These are phyloP conservation scores for Tympanuchus pallidicinctus DNA, from an alignment of 2,113 vertebrate genomes.

Conservation along the genomic window DNA sequence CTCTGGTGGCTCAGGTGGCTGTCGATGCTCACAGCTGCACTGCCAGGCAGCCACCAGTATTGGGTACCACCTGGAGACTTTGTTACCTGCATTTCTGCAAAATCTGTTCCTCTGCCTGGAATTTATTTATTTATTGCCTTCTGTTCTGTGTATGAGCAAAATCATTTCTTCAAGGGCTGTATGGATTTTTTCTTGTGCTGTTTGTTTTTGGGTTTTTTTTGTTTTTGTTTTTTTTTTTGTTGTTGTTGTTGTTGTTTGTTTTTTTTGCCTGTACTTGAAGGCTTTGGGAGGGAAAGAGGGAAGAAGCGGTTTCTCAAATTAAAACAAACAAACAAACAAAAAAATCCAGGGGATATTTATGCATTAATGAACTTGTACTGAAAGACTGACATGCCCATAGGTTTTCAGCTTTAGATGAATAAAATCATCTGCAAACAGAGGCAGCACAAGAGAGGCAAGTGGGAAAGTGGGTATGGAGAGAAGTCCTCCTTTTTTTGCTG, in stretches of 20 bases:
- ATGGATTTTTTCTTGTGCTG: not conserved
- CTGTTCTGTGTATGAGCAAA: not conserved
- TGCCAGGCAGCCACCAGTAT: not conserved
- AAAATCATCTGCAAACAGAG: not conserved
- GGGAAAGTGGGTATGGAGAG: not conserved
- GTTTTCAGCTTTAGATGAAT: not conserved
- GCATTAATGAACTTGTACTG: not conserved
- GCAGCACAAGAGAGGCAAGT: not conserved
- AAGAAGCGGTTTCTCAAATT: not conserved
- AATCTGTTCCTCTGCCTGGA: not conserved
- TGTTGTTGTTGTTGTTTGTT: not conserved
- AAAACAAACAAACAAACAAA: not conserved
- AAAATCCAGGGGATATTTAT: not conserved
- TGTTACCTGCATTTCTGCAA: not conserved
- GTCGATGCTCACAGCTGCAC: not conserved
- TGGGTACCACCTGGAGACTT: not conserved
- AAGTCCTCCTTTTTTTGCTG: not conserved
- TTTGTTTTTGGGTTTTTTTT: too few relatives aligned
- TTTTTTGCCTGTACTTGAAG: not conserved
- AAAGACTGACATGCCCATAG: not conserved
- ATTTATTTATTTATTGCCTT: constrained; percentile 2
- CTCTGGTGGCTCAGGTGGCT: not conserved
- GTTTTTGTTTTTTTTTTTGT: not conserved
- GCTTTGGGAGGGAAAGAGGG: not conserved
- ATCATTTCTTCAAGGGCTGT: not conserved